A percentile compares a stretch with the other conserved stretches of the same genome.
phyloP scores from a whole-genome alignment of 2,888 invertebrate genomes.

The Diaperis boleti region DNA sequence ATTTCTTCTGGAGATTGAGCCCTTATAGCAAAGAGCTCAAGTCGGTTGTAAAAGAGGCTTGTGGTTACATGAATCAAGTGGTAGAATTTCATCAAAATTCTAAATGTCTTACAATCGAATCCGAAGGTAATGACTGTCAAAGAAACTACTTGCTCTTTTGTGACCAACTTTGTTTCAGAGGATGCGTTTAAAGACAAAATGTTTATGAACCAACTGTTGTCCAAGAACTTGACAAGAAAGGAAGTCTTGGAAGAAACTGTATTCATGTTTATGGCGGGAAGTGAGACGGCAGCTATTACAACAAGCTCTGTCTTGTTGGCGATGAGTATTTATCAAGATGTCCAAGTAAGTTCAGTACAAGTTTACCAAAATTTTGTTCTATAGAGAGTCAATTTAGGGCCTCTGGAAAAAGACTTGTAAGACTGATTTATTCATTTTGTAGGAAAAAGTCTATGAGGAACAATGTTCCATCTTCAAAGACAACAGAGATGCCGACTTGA shows the following conservation, averaged over 20 bases:
- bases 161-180: neutral
- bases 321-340: neutral
- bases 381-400: too few species aligned
- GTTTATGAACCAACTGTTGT: neutral
- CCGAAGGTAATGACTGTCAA: too few species aligned
- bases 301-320: neutral
- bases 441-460: conserved; percentile 11
- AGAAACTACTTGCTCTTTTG: neutral
- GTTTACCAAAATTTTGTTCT: neutral
- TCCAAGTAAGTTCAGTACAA: neutral
- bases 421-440: too few species aligned
- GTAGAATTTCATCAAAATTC: neutral
- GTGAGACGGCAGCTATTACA: neutral
- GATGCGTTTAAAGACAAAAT: neutral
- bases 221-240: neutral
- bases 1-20: neutral
- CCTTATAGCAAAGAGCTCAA: neutral
- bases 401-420: too few species aligned
- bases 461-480: neutral
- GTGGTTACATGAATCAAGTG: neutral
- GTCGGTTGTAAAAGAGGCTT: neutral
- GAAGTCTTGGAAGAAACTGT: conserved; percentile 4
- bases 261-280: neutral
- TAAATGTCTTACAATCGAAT: too few species aligned
- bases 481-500: neutral